Evolutionary conservation across 1,140 invertebrate species (phyloP).

Genomic region (Caerostris darwini): DNA sequence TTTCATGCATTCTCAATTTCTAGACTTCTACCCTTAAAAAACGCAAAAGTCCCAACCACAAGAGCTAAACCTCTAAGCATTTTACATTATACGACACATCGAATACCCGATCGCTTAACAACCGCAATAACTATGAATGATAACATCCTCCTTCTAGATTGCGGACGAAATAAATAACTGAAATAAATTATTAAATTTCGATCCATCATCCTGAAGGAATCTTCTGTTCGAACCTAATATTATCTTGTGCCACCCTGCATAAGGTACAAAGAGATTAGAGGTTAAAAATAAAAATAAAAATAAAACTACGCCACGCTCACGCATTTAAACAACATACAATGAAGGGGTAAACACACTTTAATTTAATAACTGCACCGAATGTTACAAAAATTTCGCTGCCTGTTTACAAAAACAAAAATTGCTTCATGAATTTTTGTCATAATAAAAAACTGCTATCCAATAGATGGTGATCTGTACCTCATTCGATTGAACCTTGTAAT

Average conservation of each 20-base stretch:
- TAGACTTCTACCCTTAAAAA: too few relatives aligned
- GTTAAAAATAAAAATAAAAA: too few relatives aligned
- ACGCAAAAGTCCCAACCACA: too few relatives aligned
- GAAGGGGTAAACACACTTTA: neutral
- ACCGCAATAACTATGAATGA: neutral
- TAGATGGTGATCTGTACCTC: neutral
- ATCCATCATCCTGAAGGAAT: conserved; percentile 8
- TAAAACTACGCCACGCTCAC: too few relatives aligned
- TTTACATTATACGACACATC: neutral
- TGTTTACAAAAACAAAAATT: neutral
- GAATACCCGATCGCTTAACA: neutral
- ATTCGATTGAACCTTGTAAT: neutral
- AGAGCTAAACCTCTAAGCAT: too few relatives aligned
- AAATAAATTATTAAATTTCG: conserved; percentile 25
- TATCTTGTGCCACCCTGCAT: neutral
- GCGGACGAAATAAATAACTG: neutral
- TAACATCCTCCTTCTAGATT: neutral
- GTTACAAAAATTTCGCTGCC: conserved; percentile 9
- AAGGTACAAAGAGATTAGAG: neutral
- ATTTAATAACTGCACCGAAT: neutral
- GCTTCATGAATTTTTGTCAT: neutral
- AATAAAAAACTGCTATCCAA: neutral
- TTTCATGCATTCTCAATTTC: too few relatives aligned
- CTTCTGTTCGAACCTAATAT: conserved; percentile 9
- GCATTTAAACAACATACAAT: too few relatives aligned